Conservation (phyloP, 2,113 vertebrate genomes). For the Eupsittula cactorum region DNA sequence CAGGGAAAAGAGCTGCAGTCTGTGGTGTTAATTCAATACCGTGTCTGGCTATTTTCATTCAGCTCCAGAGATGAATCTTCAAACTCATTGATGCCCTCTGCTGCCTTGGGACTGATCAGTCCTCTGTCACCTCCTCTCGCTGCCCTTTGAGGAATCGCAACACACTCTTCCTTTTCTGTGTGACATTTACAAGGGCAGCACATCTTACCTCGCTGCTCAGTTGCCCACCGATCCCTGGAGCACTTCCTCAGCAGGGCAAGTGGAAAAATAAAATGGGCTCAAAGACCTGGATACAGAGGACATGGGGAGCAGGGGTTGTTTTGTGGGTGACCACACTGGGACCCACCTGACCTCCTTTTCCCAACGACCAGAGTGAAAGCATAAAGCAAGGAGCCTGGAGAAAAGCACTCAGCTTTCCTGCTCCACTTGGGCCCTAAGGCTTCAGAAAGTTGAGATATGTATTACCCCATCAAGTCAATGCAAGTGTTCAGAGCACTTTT, state of each 20-base stretch:
- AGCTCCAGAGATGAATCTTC: background rate
- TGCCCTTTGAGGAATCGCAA: background rate
- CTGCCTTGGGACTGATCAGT: constrained; percentile 43
- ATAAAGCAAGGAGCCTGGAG: background rate
- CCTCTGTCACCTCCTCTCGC: background rate
- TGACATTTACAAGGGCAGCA: background rate
- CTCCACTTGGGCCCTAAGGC: background rate
- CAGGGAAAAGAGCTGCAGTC: background rate
- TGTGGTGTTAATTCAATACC: rapidly evolving
- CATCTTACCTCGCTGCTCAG: background rate
- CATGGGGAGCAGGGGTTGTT: rapidly evolving
- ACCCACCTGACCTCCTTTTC: background rate
- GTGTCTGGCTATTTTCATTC: background rate
- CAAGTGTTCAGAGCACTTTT: background rate
- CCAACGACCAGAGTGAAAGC: rapidly evolving
- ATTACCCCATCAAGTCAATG: background rate
- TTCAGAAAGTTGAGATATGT: background rate
- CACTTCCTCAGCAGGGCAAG: background rate
- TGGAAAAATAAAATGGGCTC: rapidly evolving
- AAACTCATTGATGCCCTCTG: constrained; percentile 65
- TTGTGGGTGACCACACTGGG: background rate
- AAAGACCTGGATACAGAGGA: rapidly evolving
- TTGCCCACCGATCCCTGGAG: background rate
- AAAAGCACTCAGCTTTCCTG: background rate
- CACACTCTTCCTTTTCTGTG: background rate